phyloP scores from a whole-genome alignment of 2,797 vertebrate genomes.

The Halcyon leucocephala region DNA sequence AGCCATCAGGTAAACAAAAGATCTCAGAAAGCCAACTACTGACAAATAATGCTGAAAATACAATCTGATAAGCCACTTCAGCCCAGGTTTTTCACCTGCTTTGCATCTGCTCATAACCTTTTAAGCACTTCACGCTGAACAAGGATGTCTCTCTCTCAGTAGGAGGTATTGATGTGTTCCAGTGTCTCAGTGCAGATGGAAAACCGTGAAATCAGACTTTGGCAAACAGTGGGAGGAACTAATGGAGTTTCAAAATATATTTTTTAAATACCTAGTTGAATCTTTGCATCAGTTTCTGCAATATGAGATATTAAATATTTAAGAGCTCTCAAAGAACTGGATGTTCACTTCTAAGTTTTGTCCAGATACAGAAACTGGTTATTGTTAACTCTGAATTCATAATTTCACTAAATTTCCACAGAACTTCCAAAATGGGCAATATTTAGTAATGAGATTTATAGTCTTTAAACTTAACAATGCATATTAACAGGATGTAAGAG shows the following conservation, averaged over 20 bases:
- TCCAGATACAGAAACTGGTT: neutral
- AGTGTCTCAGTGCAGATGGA: neutral
- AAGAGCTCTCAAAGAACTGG: neutral
- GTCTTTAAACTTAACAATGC: neutral
- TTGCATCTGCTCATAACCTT: neutral
- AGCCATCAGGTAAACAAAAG: neutral
- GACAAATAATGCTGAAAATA: neutral
- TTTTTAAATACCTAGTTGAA: neutral
- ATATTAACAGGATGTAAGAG: neutral
- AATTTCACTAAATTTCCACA: neutral
- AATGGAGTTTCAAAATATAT: neutral
- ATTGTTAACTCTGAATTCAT: neutral
- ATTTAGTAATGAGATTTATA: neutral
- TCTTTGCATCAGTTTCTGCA: neutral
- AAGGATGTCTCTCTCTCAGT: neutral
- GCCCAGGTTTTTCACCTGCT: neutral
- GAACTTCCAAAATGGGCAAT: neutral
- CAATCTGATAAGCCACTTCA: neutral
- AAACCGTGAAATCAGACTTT: neutral
- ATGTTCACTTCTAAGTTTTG: neutral
- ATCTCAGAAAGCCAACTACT: neutral
- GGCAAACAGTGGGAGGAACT: neutral
- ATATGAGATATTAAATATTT: neutral
- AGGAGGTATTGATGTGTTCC: neutral
- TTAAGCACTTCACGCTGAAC: neutral